Base-by-base conservation (phyloP, 2,113 vertebrate species). In the Opisthocomus hoazin region DNA sequence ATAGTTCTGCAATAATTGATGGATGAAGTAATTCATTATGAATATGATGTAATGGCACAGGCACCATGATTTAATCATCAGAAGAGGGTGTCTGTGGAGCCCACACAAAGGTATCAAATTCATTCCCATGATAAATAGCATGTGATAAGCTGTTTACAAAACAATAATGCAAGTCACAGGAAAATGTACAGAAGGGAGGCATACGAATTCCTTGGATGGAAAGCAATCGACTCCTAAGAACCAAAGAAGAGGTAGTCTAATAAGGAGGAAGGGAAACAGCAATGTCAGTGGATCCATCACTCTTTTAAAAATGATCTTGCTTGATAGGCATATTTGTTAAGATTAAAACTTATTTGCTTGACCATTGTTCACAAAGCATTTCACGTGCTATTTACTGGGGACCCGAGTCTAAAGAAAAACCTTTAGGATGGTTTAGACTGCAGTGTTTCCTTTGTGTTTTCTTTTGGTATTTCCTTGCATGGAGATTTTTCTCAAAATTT, bases 121-220 rank as follows among this genome's bases (percentile, higher is more conserved):
- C 30, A 81, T 94, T 75, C 34, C 61, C 41, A 69, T 89, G 86
- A 95, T 73, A 87, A 93, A 96, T 91, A 89, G 37, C n/a, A 24
- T 85, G 45, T 76, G 60, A 94, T 95, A 82, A 93, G 41, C 50
- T 93, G 77, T 93, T 96, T 94, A 91, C 90, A 95, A 94, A 92
- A 84, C 19, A 13, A n/a, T 93, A 93, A 95, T 65, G 53, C 37
- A 76, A 80, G 24, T 32, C 22, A 54, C 43, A 89, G 80, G 84
- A 92, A 96, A 94, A 86, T 36, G 30, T 78, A 39, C 30, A 77
- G 79, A 89, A 78, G 19, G 50, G 46, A 94, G 63, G 58, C 43
- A 60, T 32, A 50, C 10, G 51, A 61, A 87, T 79, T 93, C 53
- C 45, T 68, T 46, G 29, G 18, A 37, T 75, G 53, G 74, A 81